Base-by-base conservation (phyloP, 2,113 vertebrate species). In the Notothenia coriiceps region DNA sequence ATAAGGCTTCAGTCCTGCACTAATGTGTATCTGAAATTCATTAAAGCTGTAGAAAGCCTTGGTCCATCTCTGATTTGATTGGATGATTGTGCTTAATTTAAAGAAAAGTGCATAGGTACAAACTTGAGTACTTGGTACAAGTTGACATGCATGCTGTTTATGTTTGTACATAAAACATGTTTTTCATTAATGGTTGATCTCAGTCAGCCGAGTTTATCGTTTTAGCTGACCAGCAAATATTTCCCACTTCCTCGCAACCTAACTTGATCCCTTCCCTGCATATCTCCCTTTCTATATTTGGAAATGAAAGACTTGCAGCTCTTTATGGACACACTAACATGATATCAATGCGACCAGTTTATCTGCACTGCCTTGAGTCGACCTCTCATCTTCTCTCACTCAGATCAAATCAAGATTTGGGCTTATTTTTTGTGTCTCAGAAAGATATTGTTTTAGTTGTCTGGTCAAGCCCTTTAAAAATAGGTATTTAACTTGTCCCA, bases 281-380 rank as follows among this genome's bases (percentile, higher is more conserved):
- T 80, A 51, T 50, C 15, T 20, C 35, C 50, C 47, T 22, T 49
- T 75, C 66, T 57, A 25, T 44, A 70, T 46, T 54, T 73, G 74
- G 43, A 86, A 88, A 87, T 89, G 77, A 65, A 84, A 84, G 78
- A 73, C 78, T 80, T 83, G 85, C 22, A 12, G 83, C 52, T 75
- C 3, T 10, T 77, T 52, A 67, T 40, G 56, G 68, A 80, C 20
- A 62, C 64, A 35, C 74, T 72, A 86, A 87, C 77, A 70, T 69
- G 75, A 77, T 56, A 75, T 77, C 74, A 75, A 60, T 12, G 35
- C 2, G 10, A 67, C 74, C 74, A 74, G 14, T 74, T 67, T 60
- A 70, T 86, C 65, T 67, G 64, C 25, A n/a, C 69, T 68, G 84
- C 56, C 79, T 86, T 59, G 43, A 13, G 47, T 84, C 43, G 9